Evolutionary conservation across 2,797 vertebrate species (phyloP).

Genomic region (Cygnus olor): DNA sequence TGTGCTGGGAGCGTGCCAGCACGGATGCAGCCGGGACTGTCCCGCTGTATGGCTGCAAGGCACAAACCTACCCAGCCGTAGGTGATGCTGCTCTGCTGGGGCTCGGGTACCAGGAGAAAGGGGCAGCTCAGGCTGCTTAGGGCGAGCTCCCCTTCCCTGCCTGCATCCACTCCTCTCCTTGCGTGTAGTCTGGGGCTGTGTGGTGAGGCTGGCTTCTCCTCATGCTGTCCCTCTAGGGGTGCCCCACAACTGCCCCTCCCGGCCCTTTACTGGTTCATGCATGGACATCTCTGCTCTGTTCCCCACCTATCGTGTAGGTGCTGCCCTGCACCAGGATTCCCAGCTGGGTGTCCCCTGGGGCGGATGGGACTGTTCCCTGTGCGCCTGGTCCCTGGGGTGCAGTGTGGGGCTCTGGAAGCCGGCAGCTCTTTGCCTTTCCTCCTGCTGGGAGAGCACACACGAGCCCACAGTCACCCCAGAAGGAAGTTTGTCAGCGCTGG

Average conservation of each 20-base stretch:
- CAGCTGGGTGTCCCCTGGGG: no score
- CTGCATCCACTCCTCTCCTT: not conserved
- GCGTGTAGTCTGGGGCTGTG: not conserved
- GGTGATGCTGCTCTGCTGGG: not conserved
- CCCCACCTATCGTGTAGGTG: no score
- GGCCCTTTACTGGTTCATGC: no score
- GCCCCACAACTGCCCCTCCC: not conserved
- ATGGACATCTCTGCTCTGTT: no score
- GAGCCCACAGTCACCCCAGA: no score
- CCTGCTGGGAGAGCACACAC: no score
- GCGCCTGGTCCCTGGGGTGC: no score
- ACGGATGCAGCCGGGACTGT: accelerated
- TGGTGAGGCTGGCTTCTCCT: not conserved
- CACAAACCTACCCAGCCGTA: not conserved
- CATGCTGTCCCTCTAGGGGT: not conserved
- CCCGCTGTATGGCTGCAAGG: not conserved
- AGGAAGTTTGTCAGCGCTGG: no score
- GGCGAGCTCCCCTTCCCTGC: not conserved
- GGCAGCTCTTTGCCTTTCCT: no score
- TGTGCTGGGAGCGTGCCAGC: not conserved
- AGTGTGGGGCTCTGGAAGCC: no score
- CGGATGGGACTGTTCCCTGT: no score
- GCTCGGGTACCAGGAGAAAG: not conserved
- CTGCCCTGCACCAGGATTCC: no score
- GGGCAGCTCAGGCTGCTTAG: not conserved